Conservation (phyloP, 2,797 vertebrate species). For the Falco concolor region DNA sequence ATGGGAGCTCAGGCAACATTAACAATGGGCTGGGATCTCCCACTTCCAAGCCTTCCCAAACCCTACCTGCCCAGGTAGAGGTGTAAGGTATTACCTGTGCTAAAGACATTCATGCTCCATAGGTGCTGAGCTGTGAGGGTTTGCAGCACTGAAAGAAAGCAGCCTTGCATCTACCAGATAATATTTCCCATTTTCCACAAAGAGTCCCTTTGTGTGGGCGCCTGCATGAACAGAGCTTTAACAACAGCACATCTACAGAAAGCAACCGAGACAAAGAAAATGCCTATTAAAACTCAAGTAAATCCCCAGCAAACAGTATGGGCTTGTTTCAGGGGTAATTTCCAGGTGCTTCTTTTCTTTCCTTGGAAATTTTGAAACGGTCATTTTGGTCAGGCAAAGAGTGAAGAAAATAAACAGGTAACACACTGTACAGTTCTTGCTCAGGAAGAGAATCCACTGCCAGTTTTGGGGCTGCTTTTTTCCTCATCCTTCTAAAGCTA, state of each 20-base stretch:
- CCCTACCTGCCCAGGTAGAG: not conserved
- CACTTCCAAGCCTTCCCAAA: not conserved
- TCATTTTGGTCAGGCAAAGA: not conserved
- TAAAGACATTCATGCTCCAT: fast-evolving
- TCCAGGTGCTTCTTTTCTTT: not conserved
- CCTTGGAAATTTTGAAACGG: not conserved
- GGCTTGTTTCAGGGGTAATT: not conserved
- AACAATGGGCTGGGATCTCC: not conserved
- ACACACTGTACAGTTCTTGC: not conserved
- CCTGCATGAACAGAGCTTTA: not conserved
- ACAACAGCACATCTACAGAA: not conserved
- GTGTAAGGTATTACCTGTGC: fast-evolving
- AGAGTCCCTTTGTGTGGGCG: not conserved
- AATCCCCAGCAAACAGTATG: not conserved
- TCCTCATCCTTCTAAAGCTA: not conserved
- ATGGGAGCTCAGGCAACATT: not conserved
- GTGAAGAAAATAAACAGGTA: conserved; percentile 4
- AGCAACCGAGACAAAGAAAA: not conserved
- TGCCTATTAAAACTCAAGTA: not conserved
- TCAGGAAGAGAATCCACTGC: not conserved
- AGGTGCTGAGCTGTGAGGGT: not conserved
- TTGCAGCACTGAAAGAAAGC: not conserved
- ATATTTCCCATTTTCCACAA: not conserved
- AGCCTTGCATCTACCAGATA: not conserved
- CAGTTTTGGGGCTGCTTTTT: conserved; percentile 5